phyloP scores from a whole-genome alignment of 2,113 vertebrate genomes.

The Phyllopteryx taeniolatus region DNA sequence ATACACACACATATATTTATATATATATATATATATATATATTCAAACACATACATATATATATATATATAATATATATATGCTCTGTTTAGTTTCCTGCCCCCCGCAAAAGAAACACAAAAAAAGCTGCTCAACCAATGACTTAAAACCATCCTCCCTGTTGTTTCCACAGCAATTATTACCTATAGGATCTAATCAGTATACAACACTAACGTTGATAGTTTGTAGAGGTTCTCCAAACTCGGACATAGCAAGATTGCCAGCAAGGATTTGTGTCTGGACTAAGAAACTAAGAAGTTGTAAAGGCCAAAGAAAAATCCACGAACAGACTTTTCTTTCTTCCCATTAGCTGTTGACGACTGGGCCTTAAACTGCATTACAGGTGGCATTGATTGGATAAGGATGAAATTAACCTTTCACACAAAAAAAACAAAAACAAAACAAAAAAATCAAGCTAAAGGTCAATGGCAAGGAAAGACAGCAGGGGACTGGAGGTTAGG shows the following conservation, averaged over 20 bases:
- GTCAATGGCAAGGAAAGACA: not conserved
- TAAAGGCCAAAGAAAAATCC: not conserved
- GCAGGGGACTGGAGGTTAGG: not conserved
- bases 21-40: too few species aligned
- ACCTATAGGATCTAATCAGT: not conserved
- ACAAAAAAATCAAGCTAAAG: not conserved
- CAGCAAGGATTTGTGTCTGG: not conserved
- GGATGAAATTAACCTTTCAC: slow-evolving; percentile 1
- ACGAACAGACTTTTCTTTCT: not conserved
- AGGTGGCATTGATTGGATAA: not conserved
- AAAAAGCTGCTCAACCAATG: not conserved
- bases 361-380: not conserved
- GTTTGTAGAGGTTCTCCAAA: not conserved
- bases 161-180: not conserved
- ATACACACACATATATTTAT: too few species aligned
- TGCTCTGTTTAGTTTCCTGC: not conserved
- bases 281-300: not conserved
- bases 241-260: not conserved
- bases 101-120: too few species aligned
- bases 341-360: not conserved
- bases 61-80: too few species aligned
- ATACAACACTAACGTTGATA: not conserved
- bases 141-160: not conserved
- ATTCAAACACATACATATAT: too few species aligned
- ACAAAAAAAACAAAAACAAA: not conserved